Base-by-base conservation (phyloP, 2,797 vertebrate species). In the Labeo calbasu region DNA sequence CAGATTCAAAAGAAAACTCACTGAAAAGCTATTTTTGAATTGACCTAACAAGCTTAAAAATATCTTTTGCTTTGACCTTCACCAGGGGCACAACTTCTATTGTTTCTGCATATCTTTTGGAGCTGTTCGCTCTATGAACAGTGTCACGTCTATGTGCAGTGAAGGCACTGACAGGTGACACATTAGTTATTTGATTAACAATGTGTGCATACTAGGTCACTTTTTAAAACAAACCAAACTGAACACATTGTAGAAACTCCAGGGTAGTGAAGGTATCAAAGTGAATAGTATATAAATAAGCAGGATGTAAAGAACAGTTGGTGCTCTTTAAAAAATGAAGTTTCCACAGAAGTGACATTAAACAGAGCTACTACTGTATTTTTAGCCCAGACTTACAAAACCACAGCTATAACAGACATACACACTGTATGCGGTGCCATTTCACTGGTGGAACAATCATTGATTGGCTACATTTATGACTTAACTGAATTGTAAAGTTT, bases 111-210 rank as follows among this genome's bases (percentile, higher is more conserved):
- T 87, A 87, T 88, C 85, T 36, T 68, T 48, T 84, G 55, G 79
- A 85, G 86, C 75, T 77, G 14, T 50, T 83, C 19, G 32, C 68
- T 75, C 82, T 81, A 86, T 86, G 77, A 36, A 73, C 82, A 81
- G 51, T 76, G 65, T 40, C 63, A 89, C 87, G 88, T 50, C 81
- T 70, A 71, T 28, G 11, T 71, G 43, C 86, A 89, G 90, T 88
- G 90, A 77, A 81, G 79, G 88, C 23, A 81, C 81, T 82, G 83
- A 89, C 92, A 93, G 91, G 91, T 92, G 92, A 87, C 85, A 79
- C 75, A 14, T 40, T 51, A 59, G 63, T 48, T 57, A 79, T 71
- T 68, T 86, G 82, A 80, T 83, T 68, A 84, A 76, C 70, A 65
- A 80, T 77, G 43, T 55, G 23, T 32, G 25, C 65, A 63, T 25